Evolutionary conservation across 2,113 vertebrate species (phyloP).

Genomic region (Pedetes capensis): DNA sequence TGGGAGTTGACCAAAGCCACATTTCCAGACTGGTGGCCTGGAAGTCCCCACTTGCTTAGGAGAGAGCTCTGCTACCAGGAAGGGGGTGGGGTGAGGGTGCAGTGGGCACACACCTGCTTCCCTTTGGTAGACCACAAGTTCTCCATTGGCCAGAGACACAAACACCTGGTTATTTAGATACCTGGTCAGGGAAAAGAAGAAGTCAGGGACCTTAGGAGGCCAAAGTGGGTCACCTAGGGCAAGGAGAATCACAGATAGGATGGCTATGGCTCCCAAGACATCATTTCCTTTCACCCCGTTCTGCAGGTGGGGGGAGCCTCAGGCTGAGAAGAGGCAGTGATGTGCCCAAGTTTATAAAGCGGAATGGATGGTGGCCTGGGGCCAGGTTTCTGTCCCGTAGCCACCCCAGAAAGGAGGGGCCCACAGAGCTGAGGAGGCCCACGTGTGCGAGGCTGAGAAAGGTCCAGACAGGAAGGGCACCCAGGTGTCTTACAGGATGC

Average conservation of each 20-base stretch:
- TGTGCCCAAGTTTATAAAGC: not conserved
- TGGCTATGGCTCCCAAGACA: not conserved
- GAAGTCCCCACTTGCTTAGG: not conserved
- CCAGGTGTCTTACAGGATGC: slow-evolving; percentile 90
- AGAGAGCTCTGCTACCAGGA: not conserved
- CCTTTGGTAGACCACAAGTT: slow-evolving; percentile 95
- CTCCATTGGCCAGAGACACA: slow-evolving; percentile 95
- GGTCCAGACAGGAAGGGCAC: not conserved
- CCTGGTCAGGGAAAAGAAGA: slow-evolving; percentile 78
- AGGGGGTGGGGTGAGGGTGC: no score
- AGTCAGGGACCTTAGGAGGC: not conserved
- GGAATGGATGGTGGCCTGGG: not conserved
- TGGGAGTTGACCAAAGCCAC: not conserved
- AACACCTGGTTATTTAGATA: slow-evolving; percentile 98
- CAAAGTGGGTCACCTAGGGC: not conserved
- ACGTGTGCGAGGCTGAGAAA: not conserved
- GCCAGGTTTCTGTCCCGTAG: not conserved
- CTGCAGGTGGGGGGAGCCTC: not conserved
- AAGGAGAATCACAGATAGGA: not conserved
- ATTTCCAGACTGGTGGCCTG: not conserved
- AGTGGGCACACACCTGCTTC: slow-evolving; percentile 90
- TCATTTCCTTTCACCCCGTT: not conserved
- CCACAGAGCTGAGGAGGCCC: not conserved
- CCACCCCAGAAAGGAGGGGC: not conserved
- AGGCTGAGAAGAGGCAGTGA: not conserved